Evolutionary conservation across 2,797 vertebrate genomes (phyloP), one percentile per base, ranked within the genome.

Genomic region (Sphenodon punctatus): DNA sequence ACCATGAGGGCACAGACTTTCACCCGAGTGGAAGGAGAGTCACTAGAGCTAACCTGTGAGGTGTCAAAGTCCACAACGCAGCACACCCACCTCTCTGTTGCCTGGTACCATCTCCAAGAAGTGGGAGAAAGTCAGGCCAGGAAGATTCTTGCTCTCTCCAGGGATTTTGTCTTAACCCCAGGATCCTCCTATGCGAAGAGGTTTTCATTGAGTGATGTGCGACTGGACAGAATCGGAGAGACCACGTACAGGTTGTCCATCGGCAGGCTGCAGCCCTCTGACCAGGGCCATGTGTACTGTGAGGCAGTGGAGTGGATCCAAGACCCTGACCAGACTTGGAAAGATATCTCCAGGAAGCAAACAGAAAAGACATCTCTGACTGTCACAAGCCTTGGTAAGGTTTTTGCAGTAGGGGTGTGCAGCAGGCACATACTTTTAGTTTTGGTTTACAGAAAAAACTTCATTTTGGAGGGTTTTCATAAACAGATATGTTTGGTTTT

Each of bases 31-130:
- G 97, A 97, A 91, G 97, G 97, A 0, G 96, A 97, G 1, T 4
- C 46, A 0, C 82, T 98, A 82, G 93, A 95, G 51, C 93, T 98
- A 61, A 92, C 93, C 39, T 99, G 98, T 6, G 91, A 96, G 41
- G 97, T 95, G 39, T 97, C 95, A 58, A 97, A 90, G 91, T 95
- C 96, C 90, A 98, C 98, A 3, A 53, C 92, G 77, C 97, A 98
- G 84, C 98, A 99, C 73, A 98, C 97, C 2, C 98, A 99, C 63
- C 90, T 99, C 90, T 97, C 98, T 12, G 88, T 99, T 48, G 76
- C 95, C 86, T 99, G 97, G 98, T 96, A 94, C 86, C 69, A 19
- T 64, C 90, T 96, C 46, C 94, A 53, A n/a, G 93, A 61, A 85
- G 78, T 88, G 27, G 75, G 53, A 25, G 10, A 76, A 1, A 65